Percentiles rank a stretch among this genome's conserved stretches.
Evolutionary conservation across 2,113 vertebrate species (phyloP).

Genomic region (Gavialis gangeticus): DNA sequence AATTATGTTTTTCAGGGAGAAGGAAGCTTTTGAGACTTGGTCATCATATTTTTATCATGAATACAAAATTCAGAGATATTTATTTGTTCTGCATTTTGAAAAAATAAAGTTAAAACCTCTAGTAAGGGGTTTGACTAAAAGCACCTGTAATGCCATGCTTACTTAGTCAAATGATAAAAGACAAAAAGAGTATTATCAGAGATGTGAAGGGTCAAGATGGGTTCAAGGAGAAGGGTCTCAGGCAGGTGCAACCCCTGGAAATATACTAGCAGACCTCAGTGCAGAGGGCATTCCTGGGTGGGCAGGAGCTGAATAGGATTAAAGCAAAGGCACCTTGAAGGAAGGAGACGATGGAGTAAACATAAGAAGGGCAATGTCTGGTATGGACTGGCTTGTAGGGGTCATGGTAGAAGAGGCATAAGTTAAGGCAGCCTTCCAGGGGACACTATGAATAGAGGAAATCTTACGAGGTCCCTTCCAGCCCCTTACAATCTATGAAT

Average conservation of each 20-base stretch:
- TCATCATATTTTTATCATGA: not conserved
- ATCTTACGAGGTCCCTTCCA: not conserved
- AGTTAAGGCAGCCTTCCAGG: not conserved
- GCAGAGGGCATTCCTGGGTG: not conserved
- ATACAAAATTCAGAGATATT: not conserved
- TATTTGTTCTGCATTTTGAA: not conserved
- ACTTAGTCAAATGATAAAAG: not conserved
- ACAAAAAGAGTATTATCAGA: not conserved
- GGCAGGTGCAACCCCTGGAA: not conserved
- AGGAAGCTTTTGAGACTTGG: not conserved
- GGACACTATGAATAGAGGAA: not conserved
- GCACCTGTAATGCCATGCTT: not conserved
- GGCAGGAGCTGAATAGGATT: not conserved
- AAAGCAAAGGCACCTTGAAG: not conserved
- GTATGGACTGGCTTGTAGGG: not conserved
- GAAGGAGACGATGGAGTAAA: not conserved
- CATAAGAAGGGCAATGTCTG: not conserved
- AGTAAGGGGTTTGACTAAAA: not conserved
- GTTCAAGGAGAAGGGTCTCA: not conserved
- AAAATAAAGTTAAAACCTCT: constrained; percentile 16
- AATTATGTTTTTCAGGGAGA: constrained; percentile 32
- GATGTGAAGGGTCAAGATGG: not conserved
- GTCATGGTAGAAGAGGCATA: not conserved
- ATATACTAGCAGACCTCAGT: not conserved
- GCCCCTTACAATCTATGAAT: not conserved